Conservation (phyloP, 2,797 vertebrate species). For the Apogon talboti region DNA sequence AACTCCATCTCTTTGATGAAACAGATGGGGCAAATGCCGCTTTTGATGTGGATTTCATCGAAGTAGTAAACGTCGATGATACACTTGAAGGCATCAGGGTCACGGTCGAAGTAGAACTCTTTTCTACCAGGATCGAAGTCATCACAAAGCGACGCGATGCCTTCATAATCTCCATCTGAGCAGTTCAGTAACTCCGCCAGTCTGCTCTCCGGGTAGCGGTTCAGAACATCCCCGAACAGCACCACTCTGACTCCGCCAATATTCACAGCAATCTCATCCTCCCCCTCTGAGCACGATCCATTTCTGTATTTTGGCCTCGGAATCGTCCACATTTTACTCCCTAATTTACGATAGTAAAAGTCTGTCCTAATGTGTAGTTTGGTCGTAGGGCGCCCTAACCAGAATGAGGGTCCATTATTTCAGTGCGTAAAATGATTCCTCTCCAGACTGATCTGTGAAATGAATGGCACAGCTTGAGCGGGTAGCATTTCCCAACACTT, state of each 20-base stretch:
- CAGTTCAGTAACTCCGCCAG: conserved; percentile 91
- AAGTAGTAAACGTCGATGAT: conserved; percentile 95
- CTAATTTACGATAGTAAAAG: background rate
- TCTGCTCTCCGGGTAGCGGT: conserved; percentile 92
- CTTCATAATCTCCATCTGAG: conserved; percentile 85
- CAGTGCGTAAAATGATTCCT: conserved; percentile 44
- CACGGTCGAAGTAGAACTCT: conserved; percentile 98
- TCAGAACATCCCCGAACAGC: conserved; percentile 89
- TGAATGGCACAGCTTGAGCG: conserved; percentile 50
- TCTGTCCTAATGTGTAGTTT: background rate
- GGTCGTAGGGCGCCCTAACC: background rate
- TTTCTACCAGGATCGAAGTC: conserved; percentile 92
- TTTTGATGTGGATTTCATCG: conserved; percentile 95
- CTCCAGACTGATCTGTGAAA: conserved; percentile 17
- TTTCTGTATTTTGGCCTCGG: conserved; percentile 84
- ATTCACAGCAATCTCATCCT: conserved; percentile 91
- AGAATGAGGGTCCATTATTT: conserved; percentile 26
- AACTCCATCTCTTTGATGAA: conserved; percentile 98
- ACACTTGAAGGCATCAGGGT: conserved; percentile 96
- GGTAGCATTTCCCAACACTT: conserved; percentile 46
- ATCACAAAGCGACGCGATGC: conserved; percentile 92
- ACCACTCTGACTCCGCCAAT: conserved; percentile 93
- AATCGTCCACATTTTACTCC: conserved; percentile 82
- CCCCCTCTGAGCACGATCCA: conserved; percentile 80
- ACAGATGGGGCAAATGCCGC: conserved; percentile 95